Base-by-base conservation (phyloP, 2,888 invertebrate species). In the Ormyrus labotus region DNA sequence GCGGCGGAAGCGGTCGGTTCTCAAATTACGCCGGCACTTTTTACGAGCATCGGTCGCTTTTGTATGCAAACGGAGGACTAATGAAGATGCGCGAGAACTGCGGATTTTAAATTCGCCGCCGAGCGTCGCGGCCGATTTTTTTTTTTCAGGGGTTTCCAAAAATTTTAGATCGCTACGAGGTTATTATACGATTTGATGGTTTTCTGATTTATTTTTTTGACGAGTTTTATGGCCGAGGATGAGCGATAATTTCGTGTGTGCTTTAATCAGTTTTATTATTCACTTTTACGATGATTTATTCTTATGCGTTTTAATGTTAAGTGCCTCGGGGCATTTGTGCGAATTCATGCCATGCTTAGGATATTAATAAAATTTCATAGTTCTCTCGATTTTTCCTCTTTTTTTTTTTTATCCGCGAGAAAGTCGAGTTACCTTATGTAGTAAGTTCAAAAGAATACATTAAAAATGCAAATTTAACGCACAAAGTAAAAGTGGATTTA, bases 21-120 rank as follows among this genome's bases (percentile, higher is more conserved):
- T 80, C 80, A 11, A 64, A 75, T 80, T 80, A 80, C 79, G 69
- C 45, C 58, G 19, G 9, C 65, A 60, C 55, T 34, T 70, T 77
- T 45, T 50, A 51, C 75, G 75, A 60, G 50, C 47, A 9, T 2
- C 58, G 13, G 34, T 50, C 51, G 11, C n/a, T 34, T 34, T 34
- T 34, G 34, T 34, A 34, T 34, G 34, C 34, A 34, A 34, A 34
- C 13, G 47, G 10, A 10, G 68, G 6, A 55, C 55, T 75, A 61
- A 75, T 75, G 75, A 75, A 75, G 68, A 51, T 58, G 60, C 64
- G 47, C 19, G 51, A 5, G n/a, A 19, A 6, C 13, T 6, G 7
- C 6, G 45, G 61, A 19, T 7, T 34, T 34, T 7, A 9, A 8
- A 53, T 53, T 53, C 53, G 3, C 53, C 53, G 53, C 53, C 53